Conservation (phyloP, 2,797 vertebrate genomes). For the Brachymystax lenok region DNA sequence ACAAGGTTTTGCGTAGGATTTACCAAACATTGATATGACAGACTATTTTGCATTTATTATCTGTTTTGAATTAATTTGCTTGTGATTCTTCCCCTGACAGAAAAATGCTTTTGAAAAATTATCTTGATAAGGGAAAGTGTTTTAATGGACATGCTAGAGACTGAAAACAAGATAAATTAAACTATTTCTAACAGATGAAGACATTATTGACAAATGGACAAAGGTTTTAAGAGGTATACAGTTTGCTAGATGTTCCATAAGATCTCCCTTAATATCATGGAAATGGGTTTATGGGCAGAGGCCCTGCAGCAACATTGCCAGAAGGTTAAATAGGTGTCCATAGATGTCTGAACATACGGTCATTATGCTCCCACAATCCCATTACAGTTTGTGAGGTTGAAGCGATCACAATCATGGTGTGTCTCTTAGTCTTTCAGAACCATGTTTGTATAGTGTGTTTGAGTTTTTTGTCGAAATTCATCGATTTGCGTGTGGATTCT, state of each 20-base stretch:
- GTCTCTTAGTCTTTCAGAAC: too few species aligned
- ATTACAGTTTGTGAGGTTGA: conserved; percentile 38
- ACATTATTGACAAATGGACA: background rate
- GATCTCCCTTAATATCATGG: conserved; percentile 42
- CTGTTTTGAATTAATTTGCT: background rate
- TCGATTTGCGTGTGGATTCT: conserved; percentile 21
- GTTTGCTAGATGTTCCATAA: background rate
- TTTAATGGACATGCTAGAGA: background rate
- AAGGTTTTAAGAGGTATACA: background rate
- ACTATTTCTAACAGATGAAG: background rate
- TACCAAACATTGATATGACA: background rate
- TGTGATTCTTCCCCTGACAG: background rate
- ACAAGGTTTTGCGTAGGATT: background rate
- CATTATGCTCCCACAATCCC: conserved; percentile 52
- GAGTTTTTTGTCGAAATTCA: conserved; percentile 42
- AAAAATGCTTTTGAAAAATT: background rate
- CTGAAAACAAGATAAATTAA: background rate
- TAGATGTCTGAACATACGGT: conserved; percentile 64
- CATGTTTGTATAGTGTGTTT: background rate
- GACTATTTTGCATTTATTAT: background rate
- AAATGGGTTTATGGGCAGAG: conserved; percentile 43
- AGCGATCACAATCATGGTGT: conserved; percentile 10
- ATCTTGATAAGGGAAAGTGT: background rate
- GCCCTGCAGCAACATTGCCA: conserved; percentile 29
- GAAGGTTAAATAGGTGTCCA: conserved; percentile 70